phyloP scores from a whole-genome alignment of 2,113 vertebrate species.

The Vimba vimba region DNA sequence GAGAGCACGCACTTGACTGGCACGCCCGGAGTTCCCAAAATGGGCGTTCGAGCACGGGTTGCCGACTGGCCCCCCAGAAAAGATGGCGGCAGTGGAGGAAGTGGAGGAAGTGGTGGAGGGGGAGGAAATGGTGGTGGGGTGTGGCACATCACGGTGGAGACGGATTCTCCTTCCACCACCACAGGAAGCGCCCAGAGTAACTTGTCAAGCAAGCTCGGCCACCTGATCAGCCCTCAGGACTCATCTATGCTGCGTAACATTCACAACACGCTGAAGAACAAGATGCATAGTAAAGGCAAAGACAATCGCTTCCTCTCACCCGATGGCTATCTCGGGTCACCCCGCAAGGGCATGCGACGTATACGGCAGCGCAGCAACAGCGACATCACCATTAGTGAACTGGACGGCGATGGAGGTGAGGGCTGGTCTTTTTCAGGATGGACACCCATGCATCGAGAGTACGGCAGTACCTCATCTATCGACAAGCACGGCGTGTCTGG shows the following conservation, averaged over 20 bases:
- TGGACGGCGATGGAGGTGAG: constrained; percentile 94
- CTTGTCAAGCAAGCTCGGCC: constrained; percentile 86
- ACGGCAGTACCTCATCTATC: constrained; percentile 97
- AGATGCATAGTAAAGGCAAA: constrained; percentile 87
- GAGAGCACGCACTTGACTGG: constrained; percentile 93
- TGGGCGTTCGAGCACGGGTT: constrained; percentile 96
- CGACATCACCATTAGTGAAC: constrained; percentile 96
- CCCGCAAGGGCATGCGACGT: constrained; percentile 92
- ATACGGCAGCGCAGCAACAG: constrained; percentile 98
- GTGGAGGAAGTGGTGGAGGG: constrained; percentile 83
- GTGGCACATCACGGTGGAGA: constrained; percentile 82
- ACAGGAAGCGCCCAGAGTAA: constrained; percentile 78
- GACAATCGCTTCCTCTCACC: constrained; percentile 96
- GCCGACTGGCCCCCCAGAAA: constrained; percentile 98
- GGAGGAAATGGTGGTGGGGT: constrained; percentile 76
- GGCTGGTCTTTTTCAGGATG: constrained; percentile 95
- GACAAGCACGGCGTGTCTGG: constrained; percentile 96
- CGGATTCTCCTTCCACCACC: constrained; percentile 82
- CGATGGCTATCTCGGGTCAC: constrained; percentile 92
- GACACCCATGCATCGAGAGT: constrained; percentile 94
- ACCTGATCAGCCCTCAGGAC: constrained; percentile 90
- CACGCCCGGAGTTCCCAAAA: constrained; percentile 96
- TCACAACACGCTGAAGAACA: constrained; percentile 94
- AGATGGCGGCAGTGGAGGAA: constrained; percentile 79
- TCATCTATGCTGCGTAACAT: constrained; percentile 97